Percentiles rank a stretch among this genome's conserved stretches.
Evolutionary conservation across 30 jellyfish, hydroid and myxozoan genomes (phyloP).

Genomic region (Cassiopea andromeda): DNA sequence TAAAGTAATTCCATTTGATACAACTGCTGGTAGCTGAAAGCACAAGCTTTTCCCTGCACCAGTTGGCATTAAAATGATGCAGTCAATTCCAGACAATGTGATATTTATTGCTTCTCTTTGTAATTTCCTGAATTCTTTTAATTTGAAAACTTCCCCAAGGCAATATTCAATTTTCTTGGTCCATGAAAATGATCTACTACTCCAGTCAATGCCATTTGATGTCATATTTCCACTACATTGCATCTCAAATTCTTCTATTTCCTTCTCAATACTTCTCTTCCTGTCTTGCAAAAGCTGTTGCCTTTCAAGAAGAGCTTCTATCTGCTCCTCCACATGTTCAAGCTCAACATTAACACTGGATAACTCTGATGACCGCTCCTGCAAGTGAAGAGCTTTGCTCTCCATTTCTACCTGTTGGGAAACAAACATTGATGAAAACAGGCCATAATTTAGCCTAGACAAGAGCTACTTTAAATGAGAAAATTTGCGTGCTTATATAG

Average conservation of each 20-base stretch:
- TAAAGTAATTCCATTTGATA: conserved; percentile 64
- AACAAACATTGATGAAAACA: background rate
- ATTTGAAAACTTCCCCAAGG: conserved; percentile 33
- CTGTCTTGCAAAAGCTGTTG: conserved; percentile 41
- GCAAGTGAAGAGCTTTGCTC: conserved; percentile 28
- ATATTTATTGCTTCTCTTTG: conserved; percentile 87
- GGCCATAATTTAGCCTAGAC: no score
- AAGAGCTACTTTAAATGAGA: no score
- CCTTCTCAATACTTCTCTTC: conserved; percentile 19
- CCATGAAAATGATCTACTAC: conserved; percentile 71
- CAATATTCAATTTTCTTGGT: conserved; percentile 40
- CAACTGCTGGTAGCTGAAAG: conserved; percentile 88
- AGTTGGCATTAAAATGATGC: conserved; percentile 90
- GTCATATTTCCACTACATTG: background rate
- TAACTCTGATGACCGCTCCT: conserved; percentile 35
- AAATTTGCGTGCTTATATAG: no score
- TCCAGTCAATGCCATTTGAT: conserved; percentile 65
- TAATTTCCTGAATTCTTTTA: conserved; percentile 61
- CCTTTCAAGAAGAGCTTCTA: conserved; percentile 37
- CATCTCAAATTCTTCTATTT: background rate
- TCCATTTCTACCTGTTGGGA: conserved; percentile 20
- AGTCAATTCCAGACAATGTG: conserved; percentile 78
- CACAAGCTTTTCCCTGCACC: conserved; percentile 97
- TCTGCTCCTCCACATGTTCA: conserved; percentile 34
- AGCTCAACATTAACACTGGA: conserved; percentile 45